Evolutionary conservation across 2,888 invertebrate genomes (phyloP).

Genomic region (Drosophila emarginata): DNA sequence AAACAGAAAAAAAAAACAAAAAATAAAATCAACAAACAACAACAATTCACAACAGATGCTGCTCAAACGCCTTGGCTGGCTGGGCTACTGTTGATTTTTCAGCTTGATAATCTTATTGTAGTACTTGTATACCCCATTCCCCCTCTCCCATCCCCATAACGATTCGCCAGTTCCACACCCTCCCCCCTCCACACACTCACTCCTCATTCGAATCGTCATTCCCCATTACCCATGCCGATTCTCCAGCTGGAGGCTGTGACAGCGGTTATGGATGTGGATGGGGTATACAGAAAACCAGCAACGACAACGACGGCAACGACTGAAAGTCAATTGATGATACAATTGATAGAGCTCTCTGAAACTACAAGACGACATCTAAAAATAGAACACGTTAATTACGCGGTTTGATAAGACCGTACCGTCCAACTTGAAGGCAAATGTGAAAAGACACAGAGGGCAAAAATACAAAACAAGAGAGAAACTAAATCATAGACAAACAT

Average conservation of each 20-base stretch:
- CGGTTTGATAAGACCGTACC: conserved; percentile 53
- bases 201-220: not conserved
- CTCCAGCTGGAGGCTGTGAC: not conserved
- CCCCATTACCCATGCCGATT: conserved; percentile 2
- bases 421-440: conserved; percentile 16
- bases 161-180: conserved; percentile 12
- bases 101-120: conserved; percentile 63
- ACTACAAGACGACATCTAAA: conserved; percentile 60
- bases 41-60: conserved; percentile 3
- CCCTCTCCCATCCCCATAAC: not conserved
- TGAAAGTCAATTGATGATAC: conserved; percentile 69
- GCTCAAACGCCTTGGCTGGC: conserved; percentile 19
- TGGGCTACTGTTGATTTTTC: conserved; percentile 60
- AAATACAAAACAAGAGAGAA: not conserved
- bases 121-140: conserved; percentile 23
- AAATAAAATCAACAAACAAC: conserved; percentile 16
- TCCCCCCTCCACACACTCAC: not conserved
- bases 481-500: not conserved
- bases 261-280: too few species aligned
- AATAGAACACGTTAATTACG: conserved; percentile 70
- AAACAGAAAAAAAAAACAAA: not conserved
- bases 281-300: conserved; percentile 18
- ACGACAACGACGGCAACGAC: conserved; percentile 28
- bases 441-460: not conserved
- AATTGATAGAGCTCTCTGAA: conserved; percentile 56